Conservation (phyloP, 2,888 invertebrate species). For the Cephus runcator region DNA sequence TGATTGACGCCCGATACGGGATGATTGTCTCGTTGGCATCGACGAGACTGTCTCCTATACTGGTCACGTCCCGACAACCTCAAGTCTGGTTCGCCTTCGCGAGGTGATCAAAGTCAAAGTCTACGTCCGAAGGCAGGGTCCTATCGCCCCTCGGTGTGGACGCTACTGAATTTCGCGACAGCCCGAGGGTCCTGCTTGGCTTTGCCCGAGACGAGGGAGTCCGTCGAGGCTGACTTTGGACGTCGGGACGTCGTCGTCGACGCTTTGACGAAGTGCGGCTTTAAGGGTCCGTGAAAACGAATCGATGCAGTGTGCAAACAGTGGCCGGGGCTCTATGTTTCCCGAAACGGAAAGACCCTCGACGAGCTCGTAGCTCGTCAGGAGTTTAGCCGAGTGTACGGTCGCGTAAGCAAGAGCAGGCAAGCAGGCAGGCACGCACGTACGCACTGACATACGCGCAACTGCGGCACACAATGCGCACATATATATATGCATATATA, state of each 20-base stretch:
- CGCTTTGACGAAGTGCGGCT: conserved; percentile 1
- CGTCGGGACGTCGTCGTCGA: neutral
- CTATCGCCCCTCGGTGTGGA: neutral
- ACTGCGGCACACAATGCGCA: neutral
- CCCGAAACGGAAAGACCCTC: conserved; percentile 54
- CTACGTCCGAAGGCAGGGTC: neutral
- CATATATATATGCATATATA: conserved; percentile 7
- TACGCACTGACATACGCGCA: neutral
- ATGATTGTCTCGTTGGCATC: conserved; percentile 6
- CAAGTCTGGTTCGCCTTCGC: neutral
- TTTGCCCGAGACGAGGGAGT: neutral
- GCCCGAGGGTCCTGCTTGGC: no score
- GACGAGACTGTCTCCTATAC: neutral
- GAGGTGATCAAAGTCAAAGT: neutral
- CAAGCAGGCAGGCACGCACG: neutral
- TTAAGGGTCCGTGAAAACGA: conserved; percentile 33
- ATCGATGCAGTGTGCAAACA: conserved; percentile 50
- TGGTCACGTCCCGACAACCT: neutral
- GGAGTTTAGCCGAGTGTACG: conserved; percentile 44
- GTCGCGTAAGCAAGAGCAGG: conserved; percentile 31
- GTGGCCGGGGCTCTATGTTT: conserved; percentile 42
- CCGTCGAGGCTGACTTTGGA: neutral
- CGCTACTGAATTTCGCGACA: neutral
- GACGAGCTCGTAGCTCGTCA: conserved; percentile 20
- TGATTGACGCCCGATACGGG: conserved; percentile 18